phyloP scores from a whole-genome alignment of 1,140 invertebrate species.

The Hydropsyche tenuis region DNA sequence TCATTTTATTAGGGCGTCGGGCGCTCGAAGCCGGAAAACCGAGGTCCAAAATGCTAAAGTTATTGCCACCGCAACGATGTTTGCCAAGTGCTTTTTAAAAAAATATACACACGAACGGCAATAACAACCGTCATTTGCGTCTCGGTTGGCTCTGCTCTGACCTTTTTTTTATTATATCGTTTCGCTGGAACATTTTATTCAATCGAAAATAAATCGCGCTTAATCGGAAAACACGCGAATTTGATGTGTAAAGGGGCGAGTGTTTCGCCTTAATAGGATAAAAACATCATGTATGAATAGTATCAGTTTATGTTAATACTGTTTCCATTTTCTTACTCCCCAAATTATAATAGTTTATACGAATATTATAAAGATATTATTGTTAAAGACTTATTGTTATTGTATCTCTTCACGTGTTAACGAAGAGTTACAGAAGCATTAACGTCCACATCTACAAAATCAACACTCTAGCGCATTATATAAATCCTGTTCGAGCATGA shows the following conservation, averaged over 20 bases:
- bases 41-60: slow-evolving; percentile 40
- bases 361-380: too few relatives aligned
- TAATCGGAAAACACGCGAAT: too few relatives aligned
- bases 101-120: slow-evolving; percentile 3
- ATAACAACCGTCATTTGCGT: slow-evolving; percentile 25
- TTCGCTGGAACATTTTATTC: not conserved
- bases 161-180: not conserved
- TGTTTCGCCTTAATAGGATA: too few relatives aligned
- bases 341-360: too few relatives aligned
- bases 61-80: slow-evolving; percentile 26
- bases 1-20: slow-evolving; percentile 36
- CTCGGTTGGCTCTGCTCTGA: not conserved
- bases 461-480: not conserved
- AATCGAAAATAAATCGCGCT: slow-evolving; percentile 3
- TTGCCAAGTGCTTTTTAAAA: slow-evolving; percentile 28
- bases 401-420: too few relatives aligned
- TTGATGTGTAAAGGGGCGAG: too few relatives aligned
- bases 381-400: too few relatives aligned
- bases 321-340: too few relatives aligned
- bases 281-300: too few relatives aligned
- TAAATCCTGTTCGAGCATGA: not conserved
- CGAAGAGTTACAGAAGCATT: too few relatives aligned
- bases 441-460: too few relatives aligned
- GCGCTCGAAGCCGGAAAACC: slow-evolving; percentile 30
- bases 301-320: too few relatives aligned